Evolutionary conservation across 2,888 invertebrate genomes (phyloP).

Genomic region (Tipula vernalis): DNA sequence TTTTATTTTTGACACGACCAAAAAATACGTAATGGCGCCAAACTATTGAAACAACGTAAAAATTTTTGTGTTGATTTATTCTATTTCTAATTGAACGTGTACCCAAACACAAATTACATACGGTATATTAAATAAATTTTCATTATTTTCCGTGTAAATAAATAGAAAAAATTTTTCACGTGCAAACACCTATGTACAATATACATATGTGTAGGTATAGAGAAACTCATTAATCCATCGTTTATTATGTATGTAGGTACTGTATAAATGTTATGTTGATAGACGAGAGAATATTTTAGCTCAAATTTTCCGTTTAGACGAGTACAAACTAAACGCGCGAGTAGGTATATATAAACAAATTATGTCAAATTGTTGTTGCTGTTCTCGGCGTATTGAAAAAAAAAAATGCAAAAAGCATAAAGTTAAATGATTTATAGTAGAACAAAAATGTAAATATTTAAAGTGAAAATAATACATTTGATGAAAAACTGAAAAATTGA

Average conservation of each 20-base stretch:
- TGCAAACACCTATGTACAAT: not conserved
- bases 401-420: not conserved
- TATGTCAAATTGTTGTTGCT: not conserved
- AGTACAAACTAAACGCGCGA: not conserved
- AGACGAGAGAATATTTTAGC: not conserved
- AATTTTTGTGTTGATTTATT: not conserved
- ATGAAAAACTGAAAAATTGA: not conserved
- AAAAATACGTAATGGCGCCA: not conserved
- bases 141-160: not conserved
- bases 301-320: not conserved
- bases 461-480: not conserved
- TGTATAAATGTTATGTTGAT: not conserved
- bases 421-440: not conserved
- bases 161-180: not conserved
- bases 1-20: not conserved
- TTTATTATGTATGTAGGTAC: not conserved
- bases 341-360: not conserved
- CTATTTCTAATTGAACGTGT: not conserved
- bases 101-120: too few species aligned
- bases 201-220: not conserved
- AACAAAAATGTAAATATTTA: not conserved
- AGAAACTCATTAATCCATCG: not conserved
- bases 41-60: not conserved
- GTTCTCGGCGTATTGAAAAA: not conserved
- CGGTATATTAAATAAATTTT: not conserved